These are phyloP conservation scores for Elachura formosa DNA, from an alignment of 2,113 vertebrate genomes.

Conservation along the genomic window DNA sequence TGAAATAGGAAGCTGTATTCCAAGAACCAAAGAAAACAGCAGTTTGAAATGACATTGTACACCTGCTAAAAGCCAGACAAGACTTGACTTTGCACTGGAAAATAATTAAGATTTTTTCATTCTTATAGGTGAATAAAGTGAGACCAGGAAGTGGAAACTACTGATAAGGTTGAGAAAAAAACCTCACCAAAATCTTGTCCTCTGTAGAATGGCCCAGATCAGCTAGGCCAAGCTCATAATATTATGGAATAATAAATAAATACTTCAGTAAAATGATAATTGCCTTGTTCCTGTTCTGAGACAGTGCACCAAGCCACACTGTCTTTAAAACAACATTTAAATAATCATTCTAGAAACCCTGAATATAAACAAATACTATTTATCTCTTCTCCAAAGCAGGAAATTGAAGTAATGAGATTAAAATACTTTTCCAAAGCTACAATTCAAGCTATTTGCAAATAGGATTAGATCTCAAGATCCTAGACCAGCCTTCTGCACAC, in stretches of 20 bases:
- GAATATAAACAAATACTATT: conserved; percentile 1
- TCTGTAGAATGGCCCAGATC: neutral
- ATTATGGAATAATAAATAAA: neutral
- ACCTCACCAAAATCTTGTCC: neutral
- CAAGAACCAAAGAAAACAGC: neutral
- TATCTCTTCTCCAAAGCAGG: conserved; percentile 13
- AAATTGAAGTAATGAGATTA: conserved; percentile 39
- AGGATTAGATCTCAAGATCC: conserved; percentile 11
- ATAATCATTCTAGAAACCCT: neutral
- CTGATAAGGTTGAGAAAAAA: neutral
- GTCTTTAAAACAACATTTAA: neutral
- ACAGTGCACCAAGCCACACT: neutral
- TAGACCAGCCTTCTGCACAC: neutral
- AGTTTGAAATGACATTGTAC: neutral
- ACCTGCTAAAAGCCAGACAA: neutral
- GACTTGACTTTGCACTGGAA: neutral
- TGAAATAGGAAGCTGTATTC: neutral
- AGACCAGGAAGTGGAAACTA: neutral
- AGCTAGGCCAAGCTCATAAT: neutral
- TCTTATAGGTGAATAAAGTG: neutral
- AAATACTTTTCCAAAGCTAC: conserved; percentile 14
- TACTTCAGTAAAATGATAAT: neutral
- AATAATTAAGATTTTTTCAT: neutral
- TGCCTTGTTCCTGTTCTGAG: neutral
- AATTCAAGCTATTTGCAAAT: neutral